phyloP scores from a whole-genome alignment of 2,797 vertebrate genomes.

The Silurus aristotelis region DNA sequence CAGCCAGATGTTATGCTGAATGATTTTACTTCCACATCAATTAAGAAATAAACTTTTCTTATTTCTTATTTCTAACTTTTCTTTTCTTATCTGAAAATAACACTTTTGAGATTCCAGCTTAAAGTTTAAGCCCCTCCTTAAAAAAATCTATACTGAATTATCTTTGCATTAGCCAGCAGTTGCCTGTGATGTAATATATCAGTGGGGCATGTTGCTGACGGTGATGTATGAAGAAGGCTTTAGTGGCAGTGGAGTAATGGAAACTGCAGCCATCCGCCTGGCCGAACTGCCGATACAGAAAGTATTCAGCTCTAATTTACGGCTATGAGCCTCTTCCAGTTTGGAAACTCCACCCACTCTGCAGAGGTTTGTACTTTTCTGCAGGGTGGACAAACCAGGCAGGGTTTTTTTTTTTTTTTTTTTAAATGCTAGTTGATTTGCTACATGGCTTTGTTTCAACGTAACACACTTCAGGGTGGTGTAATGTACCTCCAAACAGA shows the following conservation, averaged over 20 bases:
- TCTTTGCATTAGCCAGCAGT: conserved; percentile 19
- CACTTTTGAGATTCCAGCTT: too few species aligned
- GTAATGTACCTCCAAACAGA: neutral
- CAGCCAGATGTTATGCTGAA: too few species aligned
- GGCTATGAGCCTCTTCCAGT: neutral
- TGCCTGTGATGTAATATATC: conserved; percentile 5
- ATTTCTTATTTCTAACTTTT: too few species aligned
- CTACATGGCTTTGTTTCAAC: neutral
- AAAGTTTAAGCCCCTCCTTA: neutral
- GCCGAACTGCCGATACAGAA: neutral
- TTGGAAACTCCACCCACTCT: neutral
- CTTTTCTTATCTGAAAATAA: too few species aligned
- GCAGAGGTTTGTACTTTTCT: neutral
- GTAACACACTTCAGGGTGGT: neutral
- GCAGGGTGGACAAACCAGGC: neutral
- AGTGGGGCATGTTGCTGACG: neutral
- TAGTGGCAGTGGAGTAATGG: conserved; percentile 16
- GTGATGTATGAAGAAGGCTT: conserved; percentile 26
- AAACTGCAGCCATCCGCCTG: neutral
- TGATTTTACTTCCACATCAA: too few species aligned
- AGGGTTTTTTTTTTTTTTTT: neutral
- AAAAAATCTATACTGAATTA: neutral
- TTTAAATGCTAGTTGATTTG: neutral
- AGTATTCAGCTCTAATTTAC: neutral
- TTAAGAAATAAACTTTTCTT: too few species aligned